Evolutionary conservation across 2,113 vertebrate genomes (phyloP).

Genomic region (Centropus bengalensis): DNA sequence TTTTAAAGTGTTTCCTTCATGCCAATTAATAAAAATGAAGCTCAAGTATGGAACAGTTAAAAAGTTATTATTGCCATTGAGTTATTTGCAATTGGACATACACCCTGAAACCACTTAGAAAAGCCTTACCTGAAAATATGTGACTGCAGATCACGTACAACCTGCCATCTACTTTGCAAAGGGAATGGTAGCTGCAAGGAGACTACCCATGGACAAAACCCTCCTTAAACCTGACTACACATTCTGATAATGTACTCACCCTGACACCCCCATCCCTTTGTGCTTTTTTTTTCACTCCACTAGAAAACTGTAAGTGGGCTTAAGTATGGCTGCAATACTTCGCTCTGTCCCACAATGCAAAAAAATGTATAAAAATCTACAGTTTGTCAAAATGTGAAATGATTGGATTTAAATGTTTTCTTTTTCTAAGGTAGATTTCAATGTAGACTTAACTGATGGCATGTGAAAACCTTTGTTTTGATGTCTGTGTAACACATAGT

Average conservation of each 20-base stretch:
- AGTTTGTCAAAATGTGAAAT: not conserved
- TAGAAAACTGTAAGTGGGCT: not conserved
- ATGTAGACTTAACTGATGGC: not conserved
- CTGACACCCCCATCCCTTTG: not conserved
- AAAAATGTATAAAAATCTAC: not conserved
- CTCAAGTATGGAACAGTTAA: not conserved
- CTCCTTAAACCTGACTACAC: not conserved
- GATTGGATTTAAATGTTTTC: not conserved
- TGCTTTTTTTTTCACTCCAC: not conserved
- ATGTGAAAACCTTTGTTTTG: not conserved
- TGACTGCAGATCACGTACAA: not conserved
- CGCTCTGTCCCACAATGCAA: not conserved
- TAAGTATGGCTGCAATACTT: not conserved
- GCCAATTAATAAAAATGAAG: not conserved
- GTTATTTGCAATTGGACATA: not conserved
- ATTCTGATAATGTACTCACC: not conserved
- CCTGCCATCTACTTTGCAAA: not conserved
- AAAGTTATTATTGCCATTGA: not conserved
- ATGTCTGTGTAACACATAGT: not conserved
- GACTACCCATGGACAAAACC: not conserved
- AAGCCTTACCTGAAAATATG: not conserved
- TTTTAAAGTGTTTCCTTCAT: not conserved
- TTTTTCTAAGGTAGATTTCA: not conserved
- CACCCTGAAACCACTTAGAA: not conserved
- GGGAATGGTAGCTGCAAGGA: not conserved